Base-by-base conservation (phyloP, 2,888 invertebrate species). In the Falcaria lacertinaria region DNA sequence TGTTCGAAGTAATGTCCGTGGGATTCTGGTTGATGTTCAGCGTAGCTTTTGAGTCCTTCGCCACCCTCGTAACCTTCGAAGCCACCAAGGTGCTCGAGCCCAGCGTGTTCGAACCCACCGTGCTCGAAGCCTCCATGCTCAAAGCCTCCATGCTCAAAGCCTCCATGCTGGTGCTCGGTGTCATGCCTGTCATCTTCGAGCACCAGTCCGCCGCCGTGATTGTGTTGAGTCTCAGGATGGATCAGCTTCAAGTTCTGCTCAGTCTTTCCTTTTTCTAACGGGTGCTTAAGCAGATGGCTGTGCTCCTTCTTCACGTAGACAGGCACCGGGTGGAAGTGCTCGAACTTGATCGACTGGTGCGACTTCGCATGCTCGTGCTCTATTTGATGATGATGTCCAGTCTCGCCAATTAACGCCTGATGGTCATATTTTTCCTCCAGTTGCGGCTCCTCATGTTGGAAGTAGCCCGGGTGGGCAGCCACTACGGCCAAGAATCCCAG, bases 251-350 rank as follows among this genome's bases (percentile, higher is more conserved):
- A 67, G 62, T 90, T 90, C 53, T 90, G 90, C 59, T 92, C 92
- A 57, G 89, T 90, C 55, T 91, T 90, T 39, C 93, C 93, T 57
- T 91, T 90, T 63, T 92, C 91, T 42, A 93, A 76, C 2, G 93
- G 93, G 60, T 93, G 92, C 59, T 93, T 90, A 2, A 93, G 67
- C 46, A 92, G 77, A 68, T 93, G 92, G 58, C 90, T 90, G 75
- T 93, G 91, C 61, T 93, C 93, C 60, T 93, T 92, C 80, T 93
- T 93, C 4, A 93, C 88, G 74, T 92, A 93, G 0, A 93, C 92
- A 1, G 93, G 93, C 1, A 93, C 93, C 0, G 93, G 90, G 62
- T 93, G 93, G 82, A 91, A 93, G 66, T 93, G 93, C 68, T 93
- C 93, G 54, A 93, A 91, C 60, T 93, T 92, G 54, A 93, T 91